Evolutionary conservation across 2,888 invertebrate genomes (phyloP), one percentile per base, ranked within the genome.

Genomic region (Meghimatium bilineatum): DNA sequence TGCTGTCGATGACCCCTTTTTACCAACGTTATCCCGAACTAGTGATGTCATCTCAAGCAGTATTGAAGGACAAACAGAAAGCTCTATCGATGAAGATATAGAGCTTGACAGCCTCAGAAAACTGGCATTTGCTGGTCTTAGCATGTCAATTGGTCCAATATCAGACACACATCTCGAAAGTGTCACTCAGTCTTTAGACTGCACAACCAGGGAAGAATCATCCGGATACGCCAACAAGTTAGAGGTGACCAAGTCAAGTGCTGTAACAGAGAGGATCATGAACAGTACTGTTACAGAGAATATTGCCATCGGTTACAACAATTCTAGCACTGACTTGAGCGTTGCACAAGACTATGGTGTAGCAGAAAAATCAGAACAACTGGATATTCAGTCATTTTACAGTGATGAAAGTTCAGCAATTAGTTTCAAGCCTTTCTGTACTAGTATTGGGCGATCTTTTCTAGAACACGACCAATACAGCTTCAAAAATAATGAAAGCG

Each of bases 81-180:
- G 29, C 38, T 44, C 66, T 29, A 44, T 5, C 26, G 49, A n/a
- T 32, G 67, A 49, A 38, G 29, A 29, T 2, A 63, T 5, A 20
- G 49, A 38, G 29, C 10, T 44, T 38, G 44, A 78, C 20, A 63
- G 67, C 20, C 29, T 67, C 1, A 49, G 23, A n/a, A 44, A 20
- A 20, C 78, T 78, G n/a, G 67, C 66, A 0, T 44, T 23, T 44
- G 44, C 67, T 44, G 78, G 67, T 14, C 66, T 67, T 23, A 78
- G 67, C 32, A 67, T 44, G 17, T 66, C 49, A 44, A 49, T 67
- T 66, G 67, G 38, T 5, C 78, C 38, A 32, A 44, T 49, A 23
- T 5, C 44, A 32, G 66, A 67, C 2, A 66, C 67, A 66, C 20
- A 44, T 23, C 10, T 67, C 12, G 44, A 56, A 23, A 49, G 56